Base-by-base conservation (phyloP, 1,140 invertebrate species). In the Trichonephila inaurata region DNA sequence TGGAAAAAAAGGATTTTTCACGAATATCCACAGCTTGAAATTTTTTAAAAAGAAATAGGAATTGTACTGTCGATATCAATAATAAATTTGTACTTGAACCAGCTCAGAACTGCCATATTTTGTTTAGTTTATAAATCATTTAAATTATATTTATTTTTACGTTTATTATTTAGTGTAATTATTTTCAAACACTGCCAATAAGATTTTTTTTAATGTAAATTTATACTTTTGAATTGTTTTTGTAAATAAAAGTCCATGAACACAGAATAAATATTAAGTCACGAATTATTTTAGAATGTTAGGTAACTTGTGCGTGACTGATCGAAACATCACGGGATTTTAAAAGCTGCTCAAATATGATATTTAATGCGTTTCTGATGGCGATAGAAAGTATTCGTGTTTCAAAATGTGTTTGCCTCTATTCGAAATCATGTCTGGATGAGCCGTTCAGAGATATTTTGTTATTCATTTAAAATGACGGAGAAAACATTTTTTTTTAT, bases 81-180 rank as follows among this genome's bases (percentile, higher is more conserved):
- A 40, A 4, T 40, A 40, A 40, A 40, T 40, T 40, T 40, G 2
- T 4, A 2, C 33, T 40, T 69, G 10, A 69, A 24, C 21, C 18
- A 69, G 66, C 72, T 77, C 33, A 77, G 16, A 77, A 77, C 72
- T 77, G 72, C 72, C 72, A 40, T 77, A 33, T 40, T 40, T 77
- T 72, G 5, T 77, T 77, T 77, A 16, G 12, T 72, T 18, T 72
- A 72, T 72, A 72, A 16, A 33, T 24, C 24, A 8, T 1, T 24
- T 24, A 2, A 69, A 69, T 24, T 77, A 28, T 33, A 19, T 77
- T 16, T 40, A 40, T 18, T 1, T 77, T 77, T 77, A 6, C 6
- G 16, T 40, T 77, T 18, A 5, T 77, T 77, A 40, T 18, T 18
- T 33, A 40, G 72, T 77, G 72, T 28, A 77, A 77, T 77, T 77